These are phyloP conservation scores for Prunella fulvescens DNA, from an alignment of 2,113 vertebrate genomes.

Conservation along the genomic window DNA sequence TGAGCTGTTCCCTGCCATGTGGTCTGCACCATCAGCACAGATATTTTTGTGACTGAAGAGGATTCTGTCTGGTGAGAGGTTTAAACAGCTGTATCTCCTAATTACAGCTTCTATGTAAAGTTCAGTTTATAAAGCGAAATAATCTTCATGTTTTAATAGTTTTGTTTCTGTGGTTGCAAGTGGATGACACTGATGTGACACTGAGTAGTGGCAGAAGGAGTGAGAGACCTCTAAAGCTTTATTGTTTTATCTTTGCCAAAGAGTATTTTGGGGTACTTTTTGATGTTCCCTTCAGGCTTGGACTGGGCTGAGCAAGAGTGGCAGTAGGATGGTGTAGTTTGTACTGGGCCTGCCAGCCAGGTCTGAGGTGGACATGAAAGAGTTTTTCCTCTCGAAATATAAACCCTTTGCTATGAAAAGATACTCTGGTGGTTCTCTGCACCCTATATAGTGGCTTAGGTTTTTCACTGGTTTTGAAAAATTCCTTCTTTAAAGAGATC, in stretches of 20 bases:
- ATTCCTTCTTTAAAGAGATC: background rate
- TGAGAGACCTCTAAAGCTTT: background rate
- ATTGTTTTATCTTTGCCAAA: background rate
- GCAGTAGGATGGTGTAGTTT: background rate
- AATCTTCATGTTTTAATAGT: background rate
- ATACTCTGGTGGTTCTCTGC: background rate
- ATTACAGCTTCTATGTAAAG: background rate
- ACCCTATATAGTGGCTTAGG: fast-evolving
- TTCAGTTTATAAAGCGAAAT: background rate
- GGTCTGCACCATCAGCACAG: background rate
- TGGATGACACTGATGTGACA: background rate
- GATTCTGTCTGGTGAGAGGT: background rate
- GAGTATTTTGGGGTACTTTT: background rate
- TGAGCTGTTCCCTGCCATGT: background rate
- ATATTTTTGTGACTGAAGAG: slow-evolving; percentile 2
- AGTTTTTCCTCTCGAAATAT: background rate
- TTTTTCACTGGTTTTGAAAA: background rate
- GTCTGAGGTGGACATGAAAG: background rate
- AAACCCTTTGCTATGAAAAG: background rate
- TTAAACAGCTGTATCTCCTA: slow-evolving; percentile 1
- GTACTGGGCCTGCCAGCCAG: background rate
- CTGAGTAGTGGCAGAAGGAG: background rate
- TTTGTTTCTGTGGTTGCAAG: background rate
- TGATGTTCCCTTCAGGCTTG: background rate
- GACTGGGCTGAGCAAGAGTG: background rate